Conservation (phyloP, 2,113 vertebrate genomes). For the Anthoscopus minutus region DNA sequence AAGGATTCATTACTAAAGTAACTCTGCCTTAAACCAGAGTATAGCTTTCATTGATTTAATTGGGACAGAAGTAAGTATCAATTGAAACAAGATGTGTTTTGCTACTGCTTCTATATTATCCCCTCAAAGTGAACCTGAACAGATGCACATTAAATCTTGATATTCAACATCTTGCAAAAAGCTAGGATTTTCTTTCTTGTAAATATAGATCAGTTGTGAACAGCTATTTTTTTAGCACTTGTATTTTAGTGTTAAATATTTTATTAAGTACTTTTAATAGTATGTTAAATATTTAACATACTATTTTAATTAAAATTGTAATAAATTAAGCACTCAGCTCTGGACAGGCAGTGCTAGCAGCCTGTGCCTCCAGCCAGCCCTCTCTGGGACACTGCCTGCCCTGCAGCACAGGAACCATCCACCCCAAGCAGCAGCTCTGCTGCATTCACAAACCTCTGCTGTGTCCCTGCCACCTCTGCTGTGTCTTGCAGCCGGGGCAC, state of each 20-base stretch:
- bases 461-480: not conserved
- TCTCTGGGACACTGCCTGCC: not conserved
- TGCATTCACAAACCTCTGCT: not conserved
- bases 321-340: no score
- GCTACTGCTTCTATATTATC: not conserved
- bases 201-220: not conserved
- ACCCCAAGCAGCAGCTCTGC: not conserved
- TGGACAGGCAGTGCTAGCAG: rapidly evolving
- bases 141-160: not conserved
- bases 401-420: not conserved
- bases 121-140: not conserved
- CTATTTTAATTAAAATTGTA: no score
- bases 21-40: not conserved
- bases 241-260: not conserved
- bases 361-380: not conserved
- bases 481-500: not conserved
- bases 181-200: not conserved
- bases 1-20: not conserved
- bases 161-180: not conserved
- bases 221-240: not conserved
- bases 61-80: not conserved
- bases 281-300: no score
- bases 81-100: not conserved
- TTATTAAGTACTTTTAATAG: no score
- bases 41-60: not conserved